Evolutionary conservation across 2,888 invertebrate genomes (phyloP).

Genomic region (Dicyrtoma fusca): DNA sequence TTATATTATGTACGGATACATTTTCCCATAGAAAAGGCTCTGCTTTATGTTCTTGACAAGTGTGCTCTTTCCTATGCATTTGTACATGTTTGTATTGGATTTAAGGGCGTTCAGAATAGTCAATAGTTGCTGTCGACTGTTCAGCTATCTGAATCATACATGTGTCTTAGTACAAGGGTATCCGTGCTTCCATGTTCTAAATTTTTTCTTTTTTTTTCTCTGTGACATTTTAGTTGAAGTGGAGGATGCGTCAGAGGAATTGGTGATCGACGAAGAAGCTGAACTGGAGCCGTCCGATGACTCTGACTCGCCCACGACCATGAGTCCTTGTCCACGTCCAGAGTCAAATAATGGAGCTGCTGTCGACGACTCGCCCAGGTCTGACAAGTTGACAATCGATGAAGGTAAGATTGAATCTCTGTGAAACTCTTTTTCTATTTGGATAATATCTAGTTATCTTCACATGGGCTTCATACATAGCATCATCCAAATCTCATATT

Average conservation of each 20-base stretch:
- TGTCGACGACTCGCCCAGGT: constrained; percentile 46
- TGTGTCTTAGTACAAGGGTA: too few species aligned
- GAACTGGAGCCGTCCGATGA: constrained; percentile 28
- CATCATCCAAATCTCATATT: too few species aligned
- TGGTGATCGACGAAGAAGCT: constrained; percentile 52
- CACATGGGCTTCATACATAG: too few species aligned
- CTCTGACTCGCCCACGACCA: constrained; percentile 34
- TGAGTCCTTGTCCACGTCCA: constrained; percentile 40
- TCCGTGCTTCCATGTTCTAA: background rate
- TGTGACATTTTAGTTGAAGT: constrained; percentile 35
- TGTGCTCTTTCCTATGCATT: too few species aligned
- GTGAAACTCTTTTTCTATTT: background rate
- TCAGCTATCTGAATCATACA: too few species aligned
- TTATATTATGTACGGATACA: too few species aligned
- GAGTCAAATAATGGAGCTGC: constrained; percentile 32
- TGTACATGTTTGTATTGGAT: too few species aligned
- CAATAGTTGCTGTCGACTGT: too few species aligned
- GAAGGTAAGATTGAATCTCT: constrained; percentile 50
- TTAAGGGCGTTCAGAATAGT: too few species aligned
- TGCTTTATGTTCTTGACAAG: too few species aligned
- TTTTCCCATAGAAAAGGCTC: background rate
- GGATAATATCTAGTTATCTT: too few species aligned
- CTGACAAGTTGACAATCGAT: constrained; percentile 55
- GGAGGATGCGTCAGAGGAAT: constrained; percentile 50
- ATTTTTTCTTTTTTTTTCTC: constrained; percentile 25